Percentiles rank a stretch among this genome's conserved stretches.
These are phyloP conservation scores for Thripadectes ignobilis DNA, from an alignment of 2,797 vertebrate species.

Conservation along the genomic window DNA sequence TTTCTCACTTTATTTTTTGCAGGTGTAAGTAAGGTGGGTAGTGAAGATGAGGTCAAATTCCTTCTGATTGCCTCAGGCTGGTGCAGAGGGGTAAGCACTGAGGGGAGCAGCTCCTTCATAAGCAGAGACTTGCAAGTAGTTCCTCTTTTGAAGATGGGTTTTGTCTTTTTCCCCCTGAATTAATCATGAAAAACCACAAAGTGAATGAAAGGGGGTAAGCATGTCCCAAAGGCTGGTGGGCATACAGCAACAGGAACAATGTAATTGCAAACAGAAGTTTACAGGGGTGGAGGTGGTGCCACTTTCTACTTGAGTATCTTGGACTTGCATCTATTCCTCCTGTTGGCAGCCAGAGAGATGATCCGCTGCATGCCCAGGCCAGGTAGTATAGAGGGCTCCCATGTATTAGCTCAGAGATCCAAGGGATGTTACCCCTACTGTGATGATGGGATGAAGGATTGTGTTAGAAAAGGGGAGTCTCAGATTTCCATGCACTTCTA, in stretches of 20 bases:
- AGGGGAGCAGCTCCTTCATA: background rate
- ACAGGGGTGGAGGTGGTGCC: background rate
- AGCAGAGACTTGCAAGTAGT: background rate
- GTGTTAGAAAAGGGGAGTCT: background rate
- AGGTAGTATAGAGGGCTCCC: background rate
- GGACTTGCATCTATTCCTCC: background rate
- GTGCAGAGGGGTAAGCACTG: background rate
- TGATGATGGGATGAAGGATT: background rate
- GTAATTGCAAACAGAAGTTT: background rate
- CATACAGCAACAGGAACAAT: background rate
- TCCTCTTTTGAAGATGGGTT: background rate
- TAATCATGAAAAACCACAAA: background rate
- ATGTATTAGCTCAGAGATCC: background rate
- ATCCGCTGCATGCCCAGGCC: accelerated
- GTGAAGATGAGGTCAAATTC: background rate
- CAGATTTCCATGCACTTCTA: background rate
- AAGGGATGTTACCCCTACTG: background rate
- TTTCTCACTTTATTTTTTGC: background rate
- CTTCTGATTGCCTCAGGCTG: background rate
- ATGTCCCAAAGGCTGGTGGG: background rate
- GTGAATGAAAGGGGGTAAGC: background rate
- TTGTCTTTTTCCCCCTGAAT: background rate
- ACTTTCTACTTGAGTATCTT: background rate
- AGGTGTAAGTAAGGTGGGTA: background rate
- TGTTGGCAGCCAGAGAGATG: background rate